Evolutionary conservation across 1,140 invertebrate species (phyloP).

Genomic region (Adoxophyes honmai): DNA sequence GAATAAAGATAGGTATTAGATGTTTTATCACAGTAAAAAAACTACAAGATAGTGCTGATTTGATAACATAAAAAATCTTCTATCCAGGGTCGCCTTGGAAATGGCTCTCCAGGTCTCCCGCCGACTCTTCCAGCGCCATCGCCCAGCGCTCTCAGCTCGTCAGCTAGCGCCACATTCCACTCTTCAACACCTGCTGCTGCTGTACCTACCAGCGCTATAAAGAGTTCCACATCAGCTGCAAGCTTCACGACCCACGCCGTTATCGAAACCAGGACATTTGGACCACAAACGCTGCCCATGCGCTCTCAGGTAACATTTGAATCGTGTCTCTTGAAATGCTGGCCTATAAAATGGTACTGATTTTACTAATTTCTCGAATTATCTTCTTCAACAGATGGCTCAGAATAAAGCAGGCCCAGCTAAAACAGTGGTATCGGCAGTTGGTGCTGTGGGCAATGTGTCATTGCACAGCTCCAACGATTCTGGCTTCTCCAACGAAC

Average conservation of each 20-base stretch:
- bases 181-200: constrained; percentile 71
- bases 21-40: too few relatives aligned
- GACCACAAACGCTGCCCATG: constrained; percentile 71
- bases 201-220: constrained; percentile 75
- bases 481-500: constrained; percentile 93
- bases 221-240: constrained; percentile 77
- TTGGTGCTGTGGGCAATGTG: constrained; percentile 81
- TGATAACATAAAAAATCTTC: too few relatives aligned
- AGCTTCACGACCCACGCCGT: constrained; percentile 77
- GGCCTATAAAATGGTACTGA: neutral
- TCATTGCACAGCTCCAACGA: constrained; percentile 94
- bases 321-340: neutral
- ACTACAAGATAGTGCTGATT: too few relatives aligned
- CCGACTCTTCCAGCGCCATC: constrained; percentile 82
- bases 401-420: constrained; percentile 72
- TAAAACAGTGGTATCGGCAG: constrained; percentile 66
- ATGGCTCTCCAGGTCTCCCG: constrained; percentile 77
- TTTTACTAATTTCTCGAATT: neutral
- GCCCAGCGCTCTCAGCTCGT: constrained; percentile 75
- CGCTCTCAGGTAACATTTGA: constrained; percentile 68
- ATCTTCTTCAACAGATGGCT: constrained; percentile 42
- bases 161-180: constrained; percentile 70
- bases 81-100: constrained; percentile 57
- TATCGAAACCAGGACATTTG: constrained; percentile 74
- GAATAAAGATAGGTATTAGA: too few relatives aligned